A percentile compares a stretch with the other conserved stretches of the same genome.
Evolutionary conservation across 2,113 vertebrate species (phyloP).

Genomic region (Oreochromis spilurus): DNA sequence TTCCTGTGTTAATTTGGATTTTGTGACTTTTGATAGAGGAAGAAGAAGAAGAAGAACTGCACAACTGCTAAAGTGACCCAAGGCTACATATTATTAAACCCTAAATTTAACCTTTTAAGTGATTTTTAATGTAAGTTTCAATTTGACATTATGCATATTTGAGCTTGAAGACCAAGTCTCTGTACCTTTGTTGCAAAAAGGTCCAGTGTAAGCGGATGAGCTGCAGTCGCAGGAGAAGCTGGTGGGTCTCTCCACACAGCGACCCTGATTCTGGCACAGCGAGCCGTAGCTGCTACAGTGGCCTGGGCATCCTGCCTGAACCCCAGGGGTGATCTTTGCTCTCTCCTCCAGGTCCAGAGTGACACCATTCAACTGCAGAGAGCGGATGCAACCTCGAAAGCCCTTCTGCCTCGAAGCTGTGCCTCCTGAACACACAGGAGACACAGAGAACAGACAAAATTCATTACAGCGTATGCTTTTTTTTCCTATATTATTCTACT

Average conservation of each 20-base stretch:
- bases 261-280: constrained; percentile 83
- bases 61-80: background rate
- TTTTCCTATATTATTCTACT: background rate
- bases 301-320: constrained; percentile 85
- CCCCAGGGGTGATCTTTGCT: constrained; percentile 86
- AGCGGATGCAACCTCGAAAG: constrained; percentile 90
- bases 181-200: constrained; percentile 86
- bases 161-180: background rate
- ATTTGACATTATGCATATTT: background rate
- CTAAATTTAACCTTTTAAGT: background rate
- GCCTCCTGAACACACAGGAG: constrained; percentile 75
- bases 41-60: background rate
- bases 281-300: constrained; percentile 91
- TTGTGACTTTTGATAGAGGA: background rate
- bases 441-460: too few species aligned
- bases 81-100: background rate
- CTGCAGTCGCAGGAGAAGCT: constrained; percentile 88
- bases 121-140: background rate
- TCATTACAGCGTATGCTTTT: too few species aligned
- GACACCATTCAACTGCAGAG: constrained; percentile 84
- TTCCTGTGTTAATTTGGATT: background rate
- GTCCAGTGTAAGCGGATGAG: constrained; percentile 78
- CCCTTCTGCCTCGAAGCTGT: constrained; percentile 93
- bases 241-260: constrained; percentile 79
- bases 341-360: constrained; percentile 85